These are phyloP conservation scores for Gavia stellata DNA, from an alignment of 2,113 vertebrate genomes.

Conservation along the genomic window DNA sequence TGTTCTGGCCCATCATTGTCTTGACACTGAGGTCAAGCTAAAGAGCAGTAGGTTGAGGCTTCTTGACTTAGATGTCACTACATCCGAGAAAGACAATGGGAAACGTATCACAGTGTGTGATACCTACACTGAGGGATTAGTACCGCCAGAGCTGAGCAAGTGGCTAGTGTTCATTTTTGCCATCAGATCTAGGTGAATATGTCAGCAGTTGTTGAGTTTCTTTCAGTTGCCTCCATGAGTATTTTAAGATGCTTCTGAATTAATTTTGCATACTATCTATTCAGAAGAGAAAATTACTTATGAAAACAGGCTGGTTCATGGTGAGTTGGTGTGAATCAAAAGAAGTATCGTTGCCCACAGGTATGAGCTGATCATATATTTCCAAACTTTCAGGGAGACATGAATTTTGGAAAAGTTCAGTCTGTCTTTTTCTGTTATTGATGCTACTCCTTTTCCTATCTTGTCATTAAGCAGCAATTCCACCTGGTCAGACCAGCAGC, in stretches of 20 bases:
- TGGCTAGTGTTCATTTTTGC: background rate
- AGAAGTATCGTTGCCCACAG: background rate
- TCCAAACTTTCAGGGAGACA: background rate
- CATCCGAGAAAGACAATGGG: background rate
- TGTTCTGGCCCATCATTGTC: background rate
- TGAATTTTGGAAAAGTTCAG: background rate
- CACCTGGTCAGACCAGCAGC: background rate
- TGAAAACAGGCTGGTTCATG: background rate
- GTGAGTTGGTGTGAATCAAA: background rate
- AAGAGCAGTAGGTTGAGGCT: background rate
- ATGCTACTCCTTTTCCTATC: background rate
- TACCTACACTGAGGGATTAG: background rate
- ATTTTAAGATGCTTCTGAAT: background rate
- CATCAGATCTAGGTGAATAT: background rate
- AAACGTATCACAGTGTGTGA: background rate
- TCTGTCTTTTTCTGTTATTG: background rate
- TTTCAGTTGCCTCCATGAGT: background rate
- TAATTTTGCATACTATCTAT: background rate
- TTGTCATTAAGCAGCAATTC: background rate
- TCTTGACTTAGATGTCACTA: background rate
- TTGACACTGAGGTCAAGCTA: background rate
- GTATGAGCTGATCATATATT: background rate
- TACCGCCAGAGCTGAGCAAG: background rate
- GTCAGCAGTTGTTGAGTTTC: background rate
- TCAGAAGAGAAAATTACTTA: background rate